Base-by-base conservation (phyloP, 2,888 invertebrate genomes). In the Eumacrocentrus americanus region DNA sequence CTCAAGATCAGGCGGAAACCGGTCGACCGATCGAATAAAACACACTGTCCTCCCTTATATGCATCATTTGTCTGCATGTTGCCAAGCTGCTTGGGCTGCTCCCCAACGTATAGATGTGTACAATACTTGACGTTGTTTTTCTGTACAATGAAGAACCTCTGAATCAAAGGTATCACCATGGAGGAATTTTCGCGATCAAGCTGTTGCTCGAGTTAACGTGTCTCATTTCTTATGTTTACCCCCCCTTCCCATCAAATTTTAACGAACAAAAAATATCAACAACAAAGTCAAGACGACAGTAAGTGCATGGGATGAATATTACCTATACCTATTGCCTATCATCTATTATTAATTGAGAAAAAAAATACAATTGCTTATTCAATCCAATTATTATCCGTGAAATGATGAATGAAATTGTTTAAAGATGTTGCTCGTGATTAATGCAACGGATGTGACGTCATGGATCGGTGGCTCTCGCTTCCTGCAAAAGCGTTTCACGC, bases 21-120 rank as follows among this genome's bases (percentile, higher is more conserved):
- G 70, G 73, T 72, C 67, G 67, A 65, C 51, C 11, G 53, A 64
- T 65, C 68, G 44, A 72, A 70, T 70, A 68, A 71, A 71, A 67
- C 60, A 64, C 55, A 46, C n/a, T n/a, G n/a, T 44, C 56, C 51
- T 63, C 29, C 35, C 50, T 56, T 63, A 60, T 53, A 42, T 48
- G 47, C 55, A n/a, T n/a, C 52, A 65, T 67, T 64, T 63, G 67
- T 64, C 64, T 72, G 61, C 81, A 37, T 71, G 44, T 58, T 40
- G 44, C 40, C 48, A 53, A 25, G 22, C 18, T 25, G 23, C 29
- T 29, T 12, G 34, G 42, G 42, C 14, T 23, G 22, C 22, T 22
- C 44, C 9, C 29, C 29, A 29, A 29, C n/a, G 22, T 18, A 46
- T 34, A 34, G 14, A 50, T 34, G 18, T 18, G 18, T 35, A 34